Conservation (phyloP, 92 coral and sea anemone species). For the Diadumene lineata region DNA sequence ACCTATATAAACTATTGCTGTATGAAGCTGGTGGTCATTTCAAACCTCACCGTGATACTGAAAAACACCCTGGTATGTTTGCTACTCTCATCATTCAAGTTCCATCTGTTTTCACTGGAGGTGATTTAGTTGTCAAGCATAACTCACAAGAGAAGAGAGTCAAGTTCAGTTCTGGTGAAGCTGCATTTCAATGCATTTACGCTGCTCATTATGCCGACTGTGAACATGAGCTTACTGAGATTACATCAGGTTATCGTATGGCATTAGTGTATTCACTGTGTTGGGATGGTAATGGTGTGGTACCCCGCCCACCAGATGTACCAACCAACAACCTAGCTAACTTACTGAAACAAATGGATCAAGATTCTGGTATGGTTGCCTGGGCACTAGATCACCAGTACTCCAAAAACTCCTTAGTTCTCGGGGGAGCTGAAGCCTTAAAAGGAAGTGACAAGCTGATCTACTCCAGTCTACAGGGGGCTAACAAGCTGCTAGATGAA, state of each 20-base stretch:
- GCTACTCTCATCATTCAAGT: slow-evolving; percentile 45
- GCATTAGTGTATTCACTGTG: slow-evolving; percentile 50
- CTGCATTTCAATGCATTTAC: slow-evolving; percentile 35
- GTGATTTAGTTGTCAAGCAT: slow-evolving; percentile 33
- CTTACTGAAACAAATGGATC: slow-evolving; percentile 10
- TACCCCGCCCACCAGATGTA: slow-evolving; percentile 35
- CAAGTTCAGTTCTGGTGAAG: slow-evolving; percentile 18
- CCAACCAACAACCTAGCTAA: slow-evolving; percentile 27
- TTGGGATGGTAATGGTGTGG: slow-evolving; percentile 34
- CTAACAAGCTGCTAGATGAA: slow-evolving; percentile 24
- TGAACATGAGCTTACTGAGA: slow-evolving; percentile 48
- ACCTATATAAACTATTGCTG: slow-evolving; percentile 30
- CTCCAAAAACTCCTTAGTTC: slow-evolving; percentile 31
- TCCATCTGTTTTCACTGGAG: slow-evolving; percentile 40
- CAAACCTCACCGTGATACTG: slow-evolving; percentile 34
- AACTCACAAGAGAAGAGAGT: slow-evolving; percentile 29
- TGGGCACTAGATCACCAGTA: slow-evolving; percentile 38
- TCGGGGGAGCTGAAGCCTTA: slow-evolving; percentile 18
- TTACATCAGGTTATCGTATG: slow-evolving; percentile 38
- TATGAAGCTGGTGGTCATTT: slow-evolving; percentile 50
- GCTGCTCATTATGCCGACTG: slow-evolving; percentile 54
- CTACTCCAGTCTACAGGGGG: slow-evolving; percentile 22
- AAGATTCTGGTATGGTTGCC: slow-evolving; percentile 20
- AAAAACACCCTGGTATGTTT: slow-evolving; percentile 38
- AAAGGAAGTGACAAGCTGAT: slow-evolving; percentile 39